A percentile compares a stretch with the other conserved stretches of the same genome.
Evolutionary conservation across 2,113 vertebrate genomes (phyloP).

Genomic region (Callaeas wilsoni): DNA sequence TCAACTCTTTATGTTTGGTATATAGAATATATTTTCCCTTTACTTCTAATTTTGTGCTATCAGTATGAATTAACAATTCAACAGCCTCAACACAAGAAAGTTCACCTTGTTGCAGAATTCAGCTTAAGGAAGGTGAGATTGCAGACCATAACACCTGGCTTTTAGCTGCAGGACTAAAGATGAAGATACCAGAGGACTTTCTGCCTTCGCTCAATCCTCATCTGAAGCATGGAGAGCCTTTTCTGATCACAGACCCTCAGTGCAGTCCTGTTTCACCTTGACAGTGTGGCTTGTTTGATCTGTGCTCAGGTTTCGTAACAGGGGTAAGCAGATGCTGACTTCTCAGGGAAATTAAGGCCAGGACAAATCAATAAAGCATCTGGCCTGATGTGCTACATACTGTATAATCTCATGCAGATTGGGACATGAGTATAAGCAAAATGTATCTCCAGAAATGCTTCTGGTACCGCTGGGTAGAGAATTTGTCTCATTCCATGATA

Average conservation of each 20-base stretch:
- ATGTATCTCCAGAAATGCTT: background rate
- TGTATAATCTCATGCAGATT: background rate
- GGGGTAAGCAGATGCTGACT: background rate
- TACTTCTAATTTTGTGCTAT: background rate
- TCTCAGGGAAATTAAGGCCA: background rate
- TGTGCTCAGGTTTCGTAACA: background rate
- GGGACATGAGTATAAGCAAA: background rate
- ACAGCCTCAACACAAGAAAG: background rate
- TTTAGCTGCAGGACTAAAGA: background rate
- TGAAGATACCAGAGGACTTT: background rate
- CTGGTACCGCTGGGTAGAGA: background rate
- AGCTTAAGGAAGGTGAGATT: background rate
- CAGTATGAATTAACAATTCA: background rate
- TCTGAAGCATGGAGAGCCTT: background rate
- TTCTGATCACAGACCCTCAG: background rate
- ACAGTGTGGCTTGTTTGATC: background rate
- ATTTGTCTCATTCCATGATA: background rate
- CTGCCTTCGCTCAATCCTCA: background rate
- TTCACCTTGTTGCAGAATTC: background rate
- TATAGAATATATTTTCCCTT: background rate
- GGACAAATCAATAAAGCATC: background rate
- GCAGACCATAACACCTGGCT: background rate
- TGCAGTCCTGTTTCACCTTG: background rate
- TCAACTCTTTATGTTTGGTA: background rate
- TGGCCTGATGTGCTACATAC: background rate